Conservation (phyloP, 1,140 invertebrate genomes). For the Sipha flava region DNA sequence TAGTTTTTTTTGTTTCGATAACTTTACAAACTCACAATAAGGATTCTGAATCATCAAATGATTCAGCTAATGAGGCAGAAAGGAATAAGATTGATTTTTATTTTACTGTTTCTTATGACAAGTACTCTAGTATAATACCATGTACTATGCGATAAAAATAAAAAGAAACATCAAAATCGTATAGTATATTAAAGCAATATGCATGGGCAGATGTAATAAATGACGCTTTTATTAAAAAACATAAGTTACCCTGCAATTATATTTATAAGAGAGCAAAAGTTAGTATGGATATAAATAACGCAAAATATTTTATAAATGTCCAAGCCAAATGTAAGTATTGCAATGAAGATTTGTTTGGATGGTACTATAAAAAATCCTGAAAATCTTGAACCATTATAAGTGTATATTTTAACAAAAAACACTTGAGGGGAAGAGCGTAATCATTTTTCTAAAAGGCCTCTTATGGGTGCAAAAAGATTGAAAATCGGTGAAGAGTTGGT, state of each 20-base stretch:
- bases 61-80: not conserved
- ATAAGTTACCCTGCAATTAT: not conserved
- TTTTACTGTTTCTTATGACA: not conserved
- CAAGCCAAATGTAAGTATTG: not conserved
- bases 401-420: not conserved
- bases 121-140: not conserved
- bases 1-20: too few relatives aligned
- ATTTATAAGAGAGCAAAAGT: not conserved
- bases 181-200: not conserved
- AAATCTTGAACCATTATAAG: not conserved
- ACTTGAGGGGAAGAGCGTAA: not conserved
- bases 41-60: too few relatives aligned
- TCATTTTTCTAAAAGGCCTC: not conserved
- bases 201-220: not conserved
- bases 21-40: too few relatives aligned
- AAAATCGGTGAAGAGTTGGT: not conserved
- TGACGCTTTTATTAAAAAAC: not conserved
- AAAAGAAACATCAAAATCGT: not conserved
- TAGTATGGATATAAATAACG: not conserved
- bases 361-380: not conserved
- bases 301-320: not conserved
- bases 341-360: not conserved
- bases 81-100: not conserved
- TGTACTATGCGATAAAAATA: not conserved
- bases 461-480: not conserved